Evolutionary conservation across 2,797 vertebrate genomes (phyloP).

Genomic region (Sciaenops ocellatus): DNA sequence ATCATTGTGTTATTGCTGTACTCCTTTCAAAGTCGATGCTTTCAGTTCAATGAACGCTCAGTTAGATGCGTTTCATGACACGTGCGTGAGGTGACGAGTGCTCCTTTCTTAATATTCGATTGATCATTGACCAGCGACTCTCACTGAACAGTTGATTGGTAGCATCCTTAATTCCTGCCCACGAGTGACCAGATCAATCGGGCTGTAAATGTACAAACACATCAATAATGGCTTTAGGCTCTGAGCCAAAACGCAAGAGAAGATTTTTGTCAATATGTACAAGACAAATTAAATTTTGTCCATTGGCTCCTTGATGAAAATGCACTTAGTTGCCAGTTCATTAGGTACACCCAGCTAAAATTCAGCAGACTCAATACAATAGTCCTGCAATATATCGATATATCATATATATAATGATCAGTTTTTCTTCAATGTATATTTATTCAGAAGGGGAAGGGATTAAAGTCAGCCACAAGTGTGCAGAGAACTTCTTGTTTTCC

Average conservation of each 20-base stretch:
- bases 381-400: not conserved
- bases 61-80: slow-evolving; percentile 23
- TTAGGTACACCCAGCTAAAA: not conserved
- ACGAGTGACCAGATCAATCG: slow-evolving; percentile 59
- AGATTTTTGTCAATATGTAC: slow-evolving; percentile 35
- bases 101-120: slow-evolving; percentile 37
- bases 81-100: not conserved
- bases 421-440: not conserved
- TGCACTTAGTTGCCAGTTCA: not conserved
- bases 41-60: slow-evolving; percentile 19
- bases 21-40: slow-evolving; percentile 12
- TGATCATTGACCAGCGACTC: slow-evolving; percentile 40
- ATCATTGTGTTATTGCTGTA: slow-evolving; percentile 8
- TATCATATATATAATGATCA: not conserved
- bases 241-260: slow-evolving; percentile 16
- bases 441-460: not conserved
- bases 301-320: not conserved
- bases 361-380: not conserved
- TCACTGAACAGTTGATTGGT: slow-evolving; percentile 60
- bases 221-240: slow-evolving; percentile 61
- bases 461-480: not conserved
- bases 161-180: slow-evolving; percentile 54
- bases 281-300: slow-evolving; percentile 27
- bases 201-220: slow-evolving; percentile 55
- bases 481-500: not conserved